Percentiles rank a stretch among this genome's conserved stretches.
These are phyloP conservation scores for Furcula furcula DNA, from an alignment of 2,888 invertebrate species.

Conservation along the genomic window DNA sequence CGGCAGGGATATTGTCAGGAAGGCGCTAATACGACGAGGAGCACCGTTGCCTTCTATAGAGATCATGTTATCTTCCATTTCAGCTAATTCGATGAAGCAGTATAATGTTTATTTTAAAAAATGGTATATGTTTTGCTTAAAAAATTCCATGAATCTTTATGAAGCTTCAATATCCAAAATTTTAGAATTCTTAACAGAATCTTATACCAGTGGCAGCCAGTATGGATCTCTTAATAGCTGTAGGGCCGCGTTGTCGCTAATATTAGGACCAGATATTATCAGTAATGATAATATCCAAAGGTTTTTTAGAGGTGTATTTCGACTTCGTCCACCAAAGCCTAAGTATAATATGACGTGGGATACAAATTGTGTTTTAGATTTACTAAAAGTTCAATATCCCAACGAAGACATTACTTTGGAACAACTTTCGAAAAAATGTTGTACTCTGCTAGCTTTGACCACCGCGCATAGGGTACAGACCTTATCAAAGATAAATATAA, in stretches of 20 bases:
- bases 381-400: not conserved
- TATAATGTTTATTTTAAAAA: slow-evolving; percentile 7
- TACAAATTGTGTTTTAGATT: slow-evolving; percentile 4
- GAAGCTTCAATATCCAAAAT: slow-evolving; percentile 3
- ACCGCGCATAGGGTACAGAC: not conserved
- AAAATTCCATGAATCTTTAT: slow-evolving; percentile 2
- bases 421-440: not conserved
- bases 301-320: slow-evolving; percentile 9
- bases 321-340: slow-evolving; percentile 7
- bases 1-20: slow-evolving; percentile 16
- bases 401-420: not conserved
- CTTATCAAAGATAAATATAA: not conserved
- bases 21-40: slow-evolving; percentile 3
- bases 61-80: slow-evolving; percentile 14
- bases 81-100: slow-evolving; percentile 13
- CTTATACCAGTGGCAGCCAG: slow-evolving; percentile 6
- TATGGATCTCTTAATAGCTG: slow-evolving; percentile 8
- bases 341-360: slow-evolving; percentile 12
- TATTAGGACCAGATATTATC: not conserved
- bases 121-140: slow-evolving; percentile 10
- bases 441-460: not conserved
- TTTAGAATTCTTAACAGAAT: slow-evolving; percentile 4
- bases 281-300: not conserved
- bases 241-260: not conserved
- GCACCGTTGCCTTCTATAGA: slow-evolving; percentile 5